Conservation (phyloP, 2,797 vertebrate genomes). For the Anguilla anguilla region DNA sequence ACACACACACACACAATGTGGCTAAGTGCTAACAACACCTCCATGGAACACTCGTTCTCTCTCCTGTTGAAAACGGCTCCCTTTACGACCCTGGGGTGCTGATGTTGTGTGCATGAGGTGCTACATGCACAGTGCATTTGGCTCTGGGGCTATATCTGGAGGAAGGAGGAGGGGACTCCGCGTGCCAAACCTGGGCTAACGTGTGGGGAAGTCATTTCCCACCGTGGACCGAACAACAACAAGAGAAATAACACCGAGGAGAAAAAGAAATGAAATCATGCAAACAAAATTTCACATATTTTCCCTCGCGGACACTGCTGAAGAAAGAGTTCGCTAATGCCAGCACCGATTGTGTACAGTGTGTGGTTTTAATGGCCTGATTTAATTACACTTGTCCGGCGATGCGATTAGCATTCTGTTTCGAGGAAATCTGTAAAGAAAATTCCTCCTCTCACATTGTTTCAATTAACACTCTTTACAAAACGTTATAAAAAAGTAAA, state of each 20-base stretch:
- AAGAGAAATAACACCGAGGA: conserved; percentile 12
- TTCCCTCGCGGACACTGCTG: conserved; percentile 29
- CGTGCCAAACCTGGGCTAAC: conserved; percentile 41
- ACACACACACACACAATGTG: not conserved
- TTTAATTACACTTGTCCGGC: conserved; percentile 57
- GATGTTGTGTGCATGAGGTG: not conserved
- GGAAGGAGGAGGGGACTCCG: not conserved
- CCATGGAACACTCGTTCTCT: not conserved
- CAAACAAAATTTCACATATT: conserved; percentile 46
- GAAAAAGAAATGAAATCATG: conserved; percentile 42
- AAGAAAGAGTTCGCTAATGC: conserved; percentile 53
- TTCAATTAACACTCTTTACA: conserved; percentile 57
- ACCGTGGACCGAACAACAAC: conserved; percentile 45
- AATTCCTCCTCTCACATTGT: conserved; percentile 60
- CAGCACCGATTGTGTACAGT: conserved; percentile 50
- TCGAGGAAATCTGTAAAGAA: conserved; percentile 64
- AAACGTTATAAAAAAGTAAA: conserved; percentile 42
- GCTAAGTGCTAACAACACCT: too few species aligned
- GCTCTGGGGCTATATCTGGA: not conserved
- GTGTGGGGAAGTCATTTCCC: conserved; percentile 62
- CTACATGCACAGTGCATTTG: not conserved
- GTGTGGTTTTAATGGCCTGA: conserved; percentile 51
- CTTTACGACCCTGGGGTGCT: not conserved
- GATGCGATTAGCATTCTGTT: conserved; percentile 61
- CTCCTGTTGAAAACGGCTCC: not conserved